Conservation (phyloP, 1,140 invertebrate species). For the Acromyrmex heyeri region DNA sequence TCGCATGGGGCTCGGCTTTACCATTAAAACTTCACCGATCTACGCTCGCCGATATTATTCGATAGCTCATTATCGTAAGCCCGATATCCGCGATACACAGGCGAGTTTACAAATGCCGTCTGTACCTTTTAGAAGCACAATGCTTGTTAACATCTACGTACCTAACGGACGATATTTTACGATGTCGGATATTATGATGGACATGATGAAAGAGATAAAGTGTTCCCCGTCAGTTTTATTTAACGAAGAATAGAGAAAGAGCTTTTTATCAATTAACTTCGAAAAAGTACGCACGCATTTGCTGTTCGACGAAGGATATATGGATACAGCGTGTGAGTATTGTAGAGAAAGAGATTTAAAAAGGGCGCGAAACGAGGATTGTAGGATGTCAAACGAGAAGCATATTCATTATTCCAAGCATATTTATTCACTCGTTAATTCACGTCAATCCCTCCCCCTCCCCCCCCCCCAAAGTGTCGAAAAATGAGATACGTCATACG, state of each 20-base stretch:
- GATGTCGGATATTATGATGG: constrained; percentile 22
- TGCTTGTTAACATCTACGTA: background rate
- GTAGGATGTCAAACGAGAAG: background rate
- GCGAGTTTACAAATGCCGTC: background rate
- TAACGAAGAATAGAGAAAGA: constrained; percentile 8
- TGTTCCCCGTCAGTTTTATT: constrained; percentile 3
- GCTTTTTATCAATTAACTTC: constrained; percentile 35
- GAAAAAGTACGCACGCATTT: constrained; percentile 5
- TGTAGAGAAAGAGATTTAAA: background rate
- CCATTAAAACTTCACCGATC: constrained; percentile 40
- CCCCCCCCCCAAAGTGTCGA: no score
- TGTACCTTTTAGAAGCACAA: background rate
- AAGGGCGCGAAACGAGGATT: background rate
- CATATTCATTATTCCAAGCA: background rate
- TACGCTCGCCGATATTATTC: constrained; percentile 10
- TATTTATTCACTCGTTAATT: constrained; percentile 11
- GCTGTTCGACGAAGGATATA: background rate
- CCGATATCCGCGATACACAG: background rate
- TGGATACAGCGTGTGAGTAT: background rate
- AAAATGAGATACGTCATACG: background rate
- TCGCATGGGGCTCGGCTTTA: background rate
- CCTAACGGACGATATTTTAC: constrained; percentile 4
- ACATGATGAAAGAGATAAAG: constrained; percentile 22
- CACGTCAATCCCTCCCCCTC: background rate
- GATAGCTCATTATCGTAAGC: constrained; percentile 3